These are phyloP conservation scores for Euglossa dilemma DNA, from an alignment of 1,140 invertebrate genomes.

Conservation along the genomic window DNA sequence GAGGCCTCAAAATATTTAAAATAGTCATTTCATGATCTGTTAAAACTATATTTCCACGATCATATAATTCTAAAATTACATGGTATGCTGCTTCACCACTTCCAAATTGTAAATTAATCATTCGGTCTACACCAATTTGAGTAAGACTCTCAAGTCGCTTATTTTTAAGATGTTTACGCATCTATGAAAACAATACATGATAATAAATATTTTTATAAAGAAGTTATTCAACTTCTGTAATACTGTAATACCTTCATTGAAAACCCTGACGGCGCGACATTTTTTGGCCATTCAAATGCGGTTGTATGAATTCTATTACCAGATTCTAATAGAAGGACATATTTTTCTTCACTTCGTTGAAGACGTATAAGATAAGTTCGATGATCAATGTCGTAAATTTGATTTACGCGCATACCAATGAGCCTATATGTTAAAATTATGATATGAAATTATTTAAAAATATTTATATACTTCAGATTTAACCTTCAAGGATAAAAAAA, in stretches of 20 bases:
- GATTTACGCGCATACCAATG: slow-evolving; percentile 96
- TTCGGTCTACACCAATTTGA: slow-evolving; percentile 94
- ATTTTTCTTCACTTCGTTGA: slow-evolving; percentile 91
- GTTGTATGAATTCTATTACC: slow-evolving; percentile 97
- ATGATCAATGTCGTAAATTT: slow-evolving; percentile 98
- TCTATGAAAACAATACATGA: slow-evolving; percentile 82
- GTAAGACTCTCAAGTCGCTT: slow-evolving; percentile 93
- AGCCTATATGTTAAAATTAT: slow-evolving; percentile 84
- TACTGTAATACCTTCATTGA: slow-evolving; percentile 93
- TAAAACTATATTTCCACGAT: slow-evolving; percentile 97
- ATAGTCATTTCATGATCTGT: slow-evolving; percentile 96
- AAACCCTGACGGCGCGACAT: slow-evolving; percentile 96
- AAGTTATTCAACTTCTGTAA: slow-evolving; percentile 1
- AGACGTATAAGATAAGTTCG: slow-evolving; percentile 98
- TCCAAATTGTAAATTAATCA: slow-evolving; percentile 97
- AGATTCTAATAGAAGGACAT: slow-evolving; percentile 95
- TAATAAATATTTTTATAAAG: background rate
- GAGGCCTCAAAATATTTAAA: slow-evolving; percentile 95
- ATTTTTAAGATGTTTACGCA: slow-evolving; percentile 98
- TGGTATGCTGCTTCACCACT: slow-evolving; percentile 97
- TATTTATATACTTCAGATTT: background rate
- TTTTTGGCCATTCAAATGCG: slow-evolving; percentile 99
- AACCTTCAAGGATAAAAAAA: slow-evolving; percentile 9
- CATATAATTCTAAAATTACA: slow-evolving; percentile 97
- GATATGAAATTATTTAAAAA: slow-evolving; percentile 4